phyloP scores from a whole-genome alignment of 2,113 vertebrate genomes.

The Ivindomyrus marchei region DNA sequence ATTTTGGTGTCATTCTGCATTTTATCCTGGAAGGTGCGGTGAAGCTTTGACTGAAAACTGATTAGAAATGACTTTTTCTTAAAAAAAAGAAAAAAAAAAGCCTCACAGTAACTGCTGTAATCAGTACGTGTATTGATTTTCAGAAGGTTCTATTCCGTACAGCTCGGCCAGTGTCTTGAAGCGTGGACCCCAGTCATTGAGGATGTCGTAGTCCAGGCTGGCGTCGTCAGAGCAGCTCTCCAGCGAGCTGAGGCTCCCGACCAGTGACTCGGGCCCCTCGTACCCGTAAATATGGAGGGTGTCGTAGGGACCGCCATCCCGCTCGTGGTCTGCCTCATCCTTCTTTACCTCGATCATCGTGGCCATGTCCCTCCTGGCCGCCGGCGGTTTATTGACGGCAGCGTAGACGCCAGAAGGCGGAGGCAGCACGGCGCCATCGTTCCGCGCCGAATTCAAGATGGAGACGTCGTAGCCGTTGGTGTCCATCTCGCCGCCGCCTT shows the following conservation, averaged over 20 bases:
- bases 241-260: constrained; percentile 86
- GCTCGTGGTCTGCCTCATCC: constrained; percentile 84
- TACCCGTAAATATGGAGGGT: constrained; percentile 92
- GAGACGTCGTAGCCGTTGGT: constrained; percentile 93
- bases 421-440: constrained; percentile 52
- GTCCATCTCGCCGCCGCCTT: constrained; percentile 97
- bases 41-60: not conserved
- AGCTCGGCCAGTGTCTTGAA: constrained; percentile 90
- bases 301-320: constrained; percentile 81
- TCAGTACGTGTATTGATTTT: constrained; percentile 56
- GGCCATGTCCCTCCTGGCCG: constrained; percentile 80
- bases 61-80: not conserved
- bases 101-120: constrained; percentile 12
- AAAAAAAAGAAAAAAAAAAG: not conserved
- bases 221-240: constrained; percentile 73
- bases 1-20: not conserved
- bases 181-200: constrained; percentile 89
- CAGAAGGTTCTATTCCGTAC: constrained; percentile 68
- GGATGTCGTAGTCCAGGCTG: constrained; percentile 85
- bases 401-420: constrained; percentile 57
- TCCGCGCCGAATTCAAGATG: constrained; percentile 77
- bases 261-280: constrained; percentile 81
- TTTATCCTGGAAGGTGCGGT: not conserved
- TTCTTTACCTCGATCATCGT: constrained; percentile 91
- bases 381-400: constrained; percentile 67